These are phyloP conservation scores for Manacus vitellinus DNA, from an alignment of 2,113 vertebrate genomes.

Conservation along the genomic window DNA sequence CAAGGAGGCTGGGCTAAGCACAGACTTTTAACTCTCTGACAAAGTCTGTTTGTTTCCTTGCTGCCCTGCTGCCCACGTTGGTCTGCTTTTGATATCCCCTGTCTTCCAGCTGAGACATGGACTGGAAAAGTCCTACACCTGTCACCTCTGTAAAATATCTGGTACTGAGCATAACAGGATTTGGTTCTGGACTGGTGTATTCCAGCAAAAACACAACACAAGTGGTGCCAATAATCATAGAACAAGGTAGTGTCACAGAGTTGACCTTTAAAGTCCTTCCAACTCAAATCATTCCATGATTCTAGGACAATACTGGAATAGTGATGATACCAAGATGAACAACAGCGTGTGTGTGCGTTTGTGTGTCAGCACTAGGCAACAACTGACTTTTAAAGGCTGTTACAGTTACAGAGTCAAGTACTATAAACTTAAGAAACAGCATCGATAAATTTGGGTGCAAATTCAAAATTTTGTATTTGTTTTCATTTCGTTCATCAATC, in stretches of 20 bases:
- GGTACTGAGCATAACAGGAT: background rate
- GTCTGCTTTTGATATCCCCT: background rate
- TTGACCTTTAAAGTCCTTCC: background rate
- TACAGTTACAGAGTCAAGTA: background rate
- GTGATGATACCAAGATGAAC: background rate
- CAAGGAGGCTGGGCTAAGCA: background rate
- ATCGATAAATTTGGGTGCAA: background rate
- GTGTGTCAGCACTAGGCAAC: background rate
- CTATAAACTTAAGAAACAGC: background rate
- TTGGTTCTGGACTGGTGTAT: background rate
- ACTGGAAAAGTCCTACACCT: background rate
- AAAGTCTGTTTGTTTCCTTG: background rate
- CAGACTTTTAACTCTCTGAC: background rate
- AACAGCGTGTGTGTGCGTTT: background rate
- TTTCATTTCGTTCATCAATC: background rate
- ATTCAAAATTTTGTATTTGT: background rate
- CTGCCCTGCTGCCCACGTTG: fast-evolving
- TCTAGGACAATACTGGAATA: background rate
- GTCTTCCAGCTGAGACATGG: background rate
- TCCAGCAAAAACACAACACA: fast-evolving
- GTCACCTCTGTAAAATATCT: background rate
- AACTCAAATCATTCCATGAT: background rate
- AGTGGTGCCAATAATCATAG: fast-evolving
- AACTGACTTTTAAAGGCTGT: background rate
- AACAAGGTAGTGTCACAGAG: too few species aligned